Conservation (phyloP, 1,140 invertebrate species). For the Drosophila miranda region DNA sequence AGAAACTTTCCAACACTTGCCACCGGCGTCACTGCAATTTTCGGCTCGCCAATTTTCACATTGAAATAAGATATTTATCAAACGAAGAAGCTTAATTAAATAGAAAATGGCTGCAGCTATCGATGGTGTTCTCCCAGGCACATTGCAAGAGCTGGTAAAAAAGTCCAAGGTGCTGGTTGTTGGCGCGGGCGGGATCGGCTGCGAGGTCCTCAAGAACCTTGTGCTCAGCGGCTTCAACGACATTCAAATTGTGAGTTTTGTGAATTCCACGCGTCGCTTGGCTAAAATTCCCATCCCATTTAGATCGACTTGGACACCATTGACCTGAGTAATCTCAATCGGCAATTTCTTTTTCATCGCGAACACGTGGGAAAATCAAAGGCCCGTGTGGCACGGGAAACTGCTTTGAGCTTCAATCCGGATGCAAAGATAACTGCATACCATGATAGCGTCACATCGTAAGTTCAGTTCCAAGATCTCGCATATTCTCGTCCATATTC, state of each 20-base stretch:
- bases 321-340: slow-evolving; percentile 99
- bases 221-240: slow-evolving; percentile 96
- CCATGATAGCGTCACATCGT: slow-evolving; percentile 97
- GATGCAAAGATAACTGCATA: slow-evolving; percentile 93
- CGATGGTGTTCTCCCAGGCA: slow-evolving; percentile 85
- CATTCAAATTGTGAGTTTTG: slow-evolving; percentile 94
- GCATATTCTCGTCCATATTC: neutral
- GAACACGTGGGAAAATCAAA: slow-evolving; percentile 99
- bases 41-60: neutral
- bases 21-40: slow-evolving; percentile 58
- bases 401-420: slow-evolving; percentile 94
- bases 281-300: slow-evolving; percentile 56
- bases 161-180: slow-evolving; percentile 90
- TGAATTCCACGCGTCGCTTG: neutral
- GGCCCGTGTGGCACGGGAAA: slow-evolving; percentile 93
- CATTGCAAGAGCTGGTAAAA: slow-evolving; percentile 84
- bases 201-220: slow-evolving; percentile 98
- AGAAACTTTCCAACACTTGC: slow-evolving; percentile 11
- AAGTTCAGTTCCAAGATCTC: slow-evolving; percentile 51
- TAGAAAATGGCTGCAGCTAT: slow-evolving; percentile 86
- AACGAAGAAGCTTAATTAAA: slow-evolving; percentile 9
- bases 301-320: slow-evolving; percentile 99
- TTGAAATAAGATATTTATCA: neutral
- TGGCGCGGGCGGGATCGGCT: slow-evolving; percentile 99
- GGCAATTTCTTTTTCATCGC: slow-evolving; percentile 98